A percentile compares a stretch with the other conserved stretches of the same genome.
phyloP scores from a whole-genome alignment of 2,113 vertebrate genomes.

The Campylorhamphus procurvoides region DNA sequence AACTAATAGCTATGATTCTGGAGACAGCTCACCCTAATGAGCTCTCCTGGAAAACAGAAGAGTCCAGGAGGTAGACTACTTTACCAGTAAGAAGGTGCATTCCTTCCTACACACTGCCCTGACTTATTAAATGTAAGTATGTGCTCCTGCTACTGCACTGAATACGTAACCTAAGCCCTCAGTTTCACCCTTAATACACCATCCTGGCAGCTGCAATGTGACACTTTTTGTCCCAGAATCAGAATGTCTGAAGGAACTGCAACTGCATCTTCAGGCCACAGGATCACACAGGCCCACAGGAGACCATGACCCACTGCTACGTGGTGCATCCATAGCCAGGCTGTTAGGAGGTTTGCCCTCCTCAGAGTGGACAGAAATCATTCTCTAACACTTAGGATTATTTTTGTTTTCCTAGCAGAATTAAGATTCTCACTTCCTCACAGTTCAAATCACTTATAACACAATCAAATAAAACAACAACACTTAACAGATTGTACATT shows the following conservation, averaged over 20 bases:
- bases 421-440: neutral
- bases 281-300: neutral
- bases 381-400: neutral
- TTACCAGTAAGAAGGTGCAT: neutral
- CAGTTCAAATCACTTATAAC: neutral
- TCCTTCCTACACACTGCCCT: neutral
- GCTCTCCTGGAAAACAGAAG: neutral
- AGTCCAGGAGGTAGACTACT: neutral
- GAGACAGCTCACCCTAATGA: neutral
- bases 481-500: neutral
- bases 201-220: neutral
- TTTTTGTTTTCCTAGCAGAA: neutral
- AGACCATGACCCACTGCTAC: neutral
- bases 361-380: neutral
- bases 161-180: neutral
- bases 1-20: neutral
- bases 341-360: neutral
- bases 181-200: neutral
- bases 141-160: neutral
- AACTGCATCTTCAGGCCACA: neutral
- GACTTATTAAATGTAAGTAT: neutral
- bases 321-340: rapidly evolving
- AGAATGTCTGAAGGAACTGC: neutral
- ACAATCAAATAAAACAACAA: neutral
- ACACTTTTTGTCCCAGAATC: neutral